Conservation (phyloP, 2,888 invertebrate genomes). For the Watsonalla binaria region DNA sequence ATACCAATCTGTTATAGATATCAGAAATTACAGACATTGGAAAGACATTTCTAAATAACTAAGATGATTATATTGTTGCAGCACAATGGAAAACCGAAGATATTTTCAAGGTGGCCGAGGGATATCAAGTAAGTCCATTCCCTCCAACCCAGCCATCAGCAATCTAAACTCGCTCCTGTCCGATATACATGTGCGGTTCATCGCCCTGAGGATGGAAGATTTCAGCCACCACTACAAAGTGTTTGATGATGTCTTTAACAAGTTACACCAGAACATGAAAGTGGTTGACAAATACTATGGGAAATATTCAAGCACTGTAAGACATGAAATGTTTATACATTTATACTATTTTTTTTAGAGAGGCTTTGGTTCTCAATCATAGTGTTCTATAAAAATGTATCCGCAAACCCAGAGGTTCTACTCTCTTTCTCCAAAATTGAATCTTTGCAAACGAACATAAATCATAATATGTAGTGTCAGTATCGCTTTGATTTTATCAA, state of each 20-base stretch:
- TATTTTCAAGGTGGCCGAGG: conserved; percentile 3
- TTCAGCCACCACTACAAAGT: conserved; percentile 47
- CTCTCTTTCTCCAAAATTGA: no score
- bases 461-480: no score
- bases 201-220: conserved; percentile 40
- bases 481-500: no score
- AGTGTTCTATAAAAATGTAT: no score
- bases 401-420: no score
- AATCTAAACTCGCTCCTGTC: conserved; percentile 47
- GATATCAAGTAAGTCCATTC: conserved; percentile 8
- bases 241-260: conserved; percentile 40
- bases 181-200: conserved; percentile 45
- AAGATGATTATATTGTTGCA: neutral
- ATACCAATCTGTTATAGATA: no score
- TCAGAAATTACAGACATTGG: no score
- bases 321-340: no score
- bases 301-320: conserved; percentile 52
- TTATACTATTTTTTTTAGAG: no score
- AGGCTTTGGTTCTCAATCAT: no score
- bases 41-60: no score
- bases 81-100: neutral
- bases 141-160: conserved; percentile 30
- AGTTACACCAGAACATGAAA: conserved; percentile 51
- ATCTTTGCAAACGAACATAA: no score
- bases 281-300: conserved; percentile 49